These are phyloP conservation scores for Macquaria australasica DNA, from an alignment of 2,113 vertebrate species.

Conservation along the genomic window DNA sequence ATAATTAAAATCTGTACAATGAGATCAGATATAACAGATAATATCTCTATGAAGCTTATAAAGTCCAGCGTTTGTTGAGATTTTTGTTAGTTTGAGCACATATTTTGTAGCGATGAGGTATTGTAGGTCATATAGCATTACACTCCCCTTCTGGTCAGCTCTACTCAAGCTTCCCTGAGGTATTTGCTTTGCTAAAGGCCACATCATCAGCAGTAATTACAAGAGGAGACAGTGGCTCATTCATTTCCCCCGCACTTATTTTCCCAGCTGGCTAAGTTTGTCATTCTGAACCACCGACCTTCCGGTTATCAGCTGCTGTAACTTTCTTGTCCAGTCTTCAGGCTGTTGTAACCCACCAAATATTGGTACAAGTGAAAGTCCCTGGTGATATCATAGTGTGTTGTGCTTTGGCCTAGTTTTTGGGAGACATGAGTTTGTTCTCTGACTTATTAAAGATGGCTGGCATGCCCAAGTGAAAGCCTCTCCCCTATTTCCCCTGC, in stretches of 20 bases:
- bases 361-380: slow-evolving; percentile 13
- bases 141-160: background rate
- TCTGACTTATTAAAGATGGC: slow-evolving; percentile 60
- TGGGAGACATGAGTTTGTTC: slow-evolving; percentile 44
- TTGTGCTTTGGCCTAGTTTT: slow-evolving; percentile 58
- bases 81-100: background rate
- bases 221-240: slow-evolving; percentile 3
- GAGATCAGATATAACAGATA: background rate
- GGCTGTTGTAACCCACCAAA: slow-evolving; percentile 29
- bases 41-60: background rate
- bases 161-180: background rate
- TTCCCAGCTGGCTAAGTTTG: slow-evolving; percentile 10
- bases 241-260: slow-evolving; percentile 1
- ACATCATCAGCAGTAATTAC: slow-evolving; percentile 28
- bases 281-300: background rate
- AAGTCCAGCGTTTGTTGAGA: background rate
- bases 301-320: background rate
- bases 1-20: background rate
- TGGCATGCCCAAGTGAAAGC: slow-evolving; percentile 39
- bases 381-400: slow-evolving; percentile 14
- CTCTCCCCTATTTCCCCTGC: slow-evolving; percentile 2
- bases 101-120: background rate
- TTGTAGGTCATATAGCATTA: background rate
- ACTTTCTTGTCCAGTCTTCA: slow-evolving; percentile 21
- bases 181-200: background rate